Evolutionary conservation across 2,797 vertebrate species (phyloP).

Genomic region (Rhynchotus rufescens): DNA sequence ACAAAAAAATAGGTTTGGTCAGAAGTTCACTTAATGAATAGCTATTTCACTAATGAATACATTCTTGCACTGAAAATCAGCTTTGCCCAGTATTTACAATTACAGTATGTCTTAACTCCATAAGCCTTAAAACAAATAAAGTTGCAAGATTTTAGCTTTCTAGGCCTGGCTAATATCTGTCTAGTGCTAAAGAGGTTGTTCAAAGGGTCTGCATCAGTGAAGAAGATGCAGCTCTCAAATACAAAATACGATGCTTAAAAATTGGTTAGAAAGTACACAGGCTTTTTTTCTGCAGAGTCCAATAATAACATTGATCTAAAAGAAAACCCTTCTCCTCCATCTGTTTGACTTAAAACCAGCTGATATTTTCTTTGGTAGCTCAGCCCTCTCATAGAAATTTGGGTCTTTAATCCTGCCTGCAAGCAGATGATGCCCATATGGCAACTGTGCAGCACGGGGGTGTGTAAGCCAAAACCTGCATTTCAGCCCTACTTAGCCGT

Average conservation of each 20-base stretch:
- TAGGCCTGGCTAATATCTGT: background rate
- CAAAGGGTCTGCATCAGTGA: background rate
- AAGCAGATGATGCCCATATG: background rate
- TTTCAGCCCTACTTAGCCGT: background rate
- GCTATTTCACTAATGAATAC: constrained; percentile 37
- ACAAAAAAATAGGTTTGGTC: constrained; percentile 32
- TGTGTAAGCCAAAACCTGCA: background rate
- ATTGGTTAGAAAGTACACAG: background rate
- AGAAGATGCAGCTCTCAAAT: background rate
- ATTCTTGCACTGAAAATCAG: constrained; percentile 15
- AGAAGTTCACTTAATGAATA: constrained; percentile 53
- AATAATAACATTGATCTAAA: background rate
- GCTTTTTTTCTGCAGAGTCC: background rate
- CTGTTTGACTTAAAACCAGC: background rate
- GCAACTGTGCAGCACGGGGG: background rate
- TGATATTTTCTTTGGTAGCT: background rate
- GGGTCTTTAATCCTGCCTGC: background rate
- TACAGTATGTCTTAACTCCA: background rate
- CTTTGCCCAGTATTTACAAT: constrained; percentile 43
- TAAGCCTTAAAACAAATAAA: background rate
- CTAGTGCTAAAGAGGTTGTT: background rate
- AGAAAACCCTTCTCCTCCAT: rapidly evolving
- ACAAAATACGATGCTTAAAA: background rate
- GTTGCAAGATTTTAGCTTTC: background rate
- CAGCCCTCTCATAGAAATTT: background rate